Evolutionary conservation across 2,113 vertebrate genomes (phyloP).

Genomic region (Zeus faber): DNA sequence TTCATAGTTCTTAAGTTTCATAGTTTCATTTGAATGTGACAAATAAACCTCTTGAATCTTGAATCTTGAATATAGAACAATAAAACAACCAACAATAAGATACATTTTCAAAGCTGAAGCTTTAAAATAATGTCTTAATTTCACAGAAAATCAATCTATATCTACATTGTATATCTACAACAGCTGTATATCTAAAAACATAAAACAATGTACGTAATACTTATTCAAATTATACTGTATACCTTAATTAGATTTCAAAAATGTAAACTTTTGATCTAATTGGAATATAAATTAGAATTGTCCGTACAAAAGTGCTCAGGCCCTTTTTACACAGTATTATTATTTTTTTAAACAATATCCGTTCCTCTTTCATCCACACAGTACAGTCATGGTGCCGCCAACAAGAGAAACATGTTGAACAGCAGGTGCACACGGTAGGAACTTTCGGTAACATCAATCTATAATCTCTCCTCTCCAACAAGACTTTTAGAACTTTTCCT

Average conservation of each 20-base stretch:
- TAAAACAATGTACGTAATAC: conserved; percentile 6
- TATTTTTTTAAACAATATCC: neutral
- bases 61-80: no score
- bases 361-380: neutral
- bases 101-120: no score
- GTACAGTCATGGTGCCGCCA: conserved; percentile 6
- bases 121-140: conserved; percentile 7
- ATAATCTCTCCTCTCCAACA: neutral
- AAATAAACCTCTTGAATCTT: no score
- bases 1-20: no score
- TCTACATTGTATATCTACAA: conserved; percentile 20
- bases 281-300: conserved; percentile 12
- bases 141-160: conserved; percentile 7
- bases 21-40: no score
- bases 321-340: conserved; percentile 9
- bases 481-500: conserved; percentile 50
- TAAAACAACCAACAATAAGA: no score
- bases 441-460: no score
- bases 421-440: conserved; percentile 41
- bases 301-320: conserved; percentile 4
- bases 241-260: conserved; percentile 8
- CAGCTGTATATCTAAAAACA: neutral
- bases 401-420: conserved; percentile 9
- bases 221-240: neutral
- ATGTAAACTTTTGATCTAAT: conserved; percentile 26